These are phyloP conservation scores for Stercorarius parasiticus DNA, from an alignment of 2,113 vertebrate species.

Conservation along the genomic window DNA sequence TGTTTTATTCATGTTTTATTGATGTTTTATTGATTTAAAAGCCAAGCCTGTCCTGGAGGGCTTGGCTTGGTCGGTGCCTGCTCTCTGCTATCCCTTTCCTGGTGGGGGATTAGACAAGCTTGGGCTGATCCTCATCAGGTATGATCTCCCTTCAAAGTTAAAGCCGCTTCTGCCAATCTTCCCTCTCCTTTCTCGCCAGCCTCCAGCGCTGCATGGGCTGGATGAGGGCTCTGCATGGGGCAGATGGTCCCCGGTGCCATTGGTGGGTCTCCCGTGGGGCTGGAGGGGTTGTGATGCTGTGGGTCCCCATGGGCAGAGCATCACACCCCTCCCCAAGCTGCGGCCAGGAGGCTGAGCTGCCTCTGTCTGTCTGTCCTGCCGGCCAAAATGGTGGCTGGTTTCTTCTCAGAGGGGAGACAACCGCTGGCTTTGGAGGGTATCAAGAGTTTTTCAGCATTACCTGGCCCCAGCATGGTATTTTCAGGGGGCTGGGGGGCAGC, in stretches of 20 bases:
- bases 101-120: background rate
- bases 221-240: background rate
- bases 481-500: background rate
- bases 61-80: background rate
- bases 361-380: background rate
- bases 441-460: background rate
- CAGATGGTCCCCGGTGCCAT: background rate
- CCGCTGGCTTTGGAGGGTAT: fast-evolving
- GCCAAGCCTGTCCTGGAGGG: background rate
- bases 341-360: background rate
- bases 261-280: background rate
- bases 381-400: no score
- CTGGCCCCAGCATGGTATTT: background rate
- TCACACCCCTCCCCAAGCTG: fast-evolving
- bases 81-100: conserved; percentile 6
- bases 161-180: background rate
- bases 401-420: background rate
- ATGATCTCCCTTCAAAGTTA: background rate
- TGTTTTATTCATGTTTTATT: background rate
- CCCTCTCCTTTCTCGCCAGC: background rate
- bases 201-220: fast-evolving
- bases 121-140: conserved; percentile 21
- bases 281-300: background rate
- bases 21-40: background rate
- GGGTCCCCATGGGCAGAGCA: background rate